phyloP scores from a whole-genome alignment of 1,140 invertebrate genomes.

The Oscheius sp. region DNA sequence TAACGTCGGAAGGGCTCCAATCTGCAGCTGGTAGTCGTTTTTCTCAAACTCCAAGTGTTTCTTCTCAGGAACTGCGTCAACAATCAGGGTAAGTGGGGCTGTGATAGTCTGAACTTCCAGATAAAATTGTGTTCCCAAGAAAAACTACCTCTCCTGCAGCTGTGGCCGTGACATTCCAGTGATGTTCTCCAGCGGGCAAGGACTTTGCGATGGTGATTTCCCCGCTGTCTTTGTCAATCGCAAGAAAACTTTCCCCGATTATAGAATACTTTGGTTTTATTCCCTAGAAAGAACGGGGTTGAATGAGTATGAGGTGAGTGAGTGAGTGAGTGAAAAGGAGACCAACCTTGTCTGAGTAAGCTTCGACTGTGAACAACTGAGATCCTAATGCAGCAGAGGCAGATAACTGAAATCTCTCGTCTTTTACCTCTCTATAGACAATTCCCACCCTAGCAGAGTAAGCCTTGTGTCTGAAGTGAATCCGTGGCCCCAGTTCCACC shows the following conservation, averaged over 20 bases:
- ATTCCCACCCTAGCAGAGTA: conserved; percentile 17
- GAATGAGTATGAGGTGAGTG: neutral
- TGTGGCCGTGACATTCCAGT: conserved; percentile 18
- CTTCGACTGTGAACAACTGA: conserved; percentile 6
- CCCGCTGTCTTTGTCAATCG: conserved; percentile 8
- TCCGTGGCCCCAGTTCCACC: conserved; percentile 9
- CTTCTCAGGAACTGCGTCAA: neutral
- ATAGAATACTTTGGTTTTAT: conserved; percentile 1
- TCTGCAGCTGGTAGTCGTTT: conserved; percentile 15
- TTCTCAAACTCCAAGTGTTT: conserved; percentile 16
- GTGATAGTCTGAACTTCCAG: conserved; percentile 1
- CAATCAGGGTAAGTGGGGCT: neutral
- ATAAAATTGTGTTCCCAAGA: neutral
- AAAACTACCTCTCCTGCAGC: conserved; percentile 8
- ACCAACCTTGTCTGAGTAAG: conserved; percentile 12
- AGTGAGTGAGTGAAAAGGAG: too few species aligned
- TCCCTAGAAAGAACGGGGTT: neutral
- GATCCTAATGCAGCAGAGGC: conserved; percentile 15
- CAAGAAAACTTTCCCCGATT: neutral
- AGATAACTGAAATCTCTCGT: conserved; percentile 5
- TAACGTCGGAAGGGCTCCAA: conserved; percentile 18
- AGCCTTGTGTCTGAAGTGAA: conserved; percentile 24
- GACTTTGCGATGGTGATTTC: conserved; percentile 1
- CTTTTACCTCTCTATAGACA: neutral
- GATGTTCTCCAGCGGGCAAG: conserved; percentile 2